Percentiles rank a stretch among this genome's conserved stretches.
phyloP scores from a whole-genome alignment of 2,888 invertebrate genomes.

The Psylliodes chrysocephalus region DNA sequence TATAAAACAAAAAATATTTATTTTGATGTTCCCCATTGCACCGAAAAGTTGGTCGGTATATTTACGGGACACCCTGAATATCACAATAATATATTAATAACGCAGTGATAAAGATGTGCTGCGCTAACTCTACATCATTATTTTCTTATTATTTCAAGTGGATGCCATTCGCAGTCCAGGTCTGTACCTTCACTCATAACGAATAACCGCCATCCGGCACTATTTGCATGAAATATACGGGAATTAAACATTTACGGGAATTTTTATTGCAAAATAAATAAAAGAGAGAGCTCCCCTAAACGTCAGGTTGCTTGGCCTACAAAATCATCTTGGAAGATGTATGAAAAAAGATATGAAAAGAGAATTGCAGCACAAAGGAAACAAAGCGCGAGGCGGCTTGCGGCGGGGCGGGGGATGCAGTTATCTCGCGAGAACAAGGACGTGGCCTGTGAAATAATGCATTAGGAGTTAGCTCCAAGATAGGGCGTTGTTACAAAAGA shows the following conservation, averaged over 20 bases:
- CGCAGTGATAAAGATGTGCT: too few species aligned
- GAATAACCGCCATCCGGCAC: constrained; percentile 24
- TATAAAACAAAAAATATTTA: too few species aligned
- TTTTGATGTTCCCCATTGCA: too few species aligned
- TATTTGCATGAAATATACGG: constrained; percentile 34
- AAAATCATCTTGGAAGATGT: constrained; percentile 59
- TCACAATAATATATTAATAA: too few species aligned
- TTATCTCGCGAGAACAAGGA: constrained; percentile 47
- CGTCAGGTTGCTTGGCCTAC: constrained; percentile 58
- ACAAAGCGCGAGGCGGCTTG: constrained; percentile 57
- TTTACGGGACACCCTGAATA: too few species aligned
- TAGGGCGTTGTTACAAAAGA: constrained; percentile 28
- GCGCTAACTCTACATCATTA: too few species aligned
- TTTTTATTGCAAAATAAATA: constrained; percentile 59
- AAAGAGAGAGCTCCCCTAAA: constrained; percentile 57
- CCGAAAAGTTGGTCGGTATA: too few species aligned
- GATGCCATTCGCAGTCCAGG: too few species aligned
- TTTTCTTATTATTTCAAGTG: too few species aligned
- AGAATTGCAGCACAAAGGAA: constrained; percentile 62
- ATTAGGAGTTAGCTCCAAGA: constrained; percentile 35
- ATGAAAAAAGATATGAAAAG: constrained; percentile 62
- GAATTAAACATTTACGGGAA: constrained; percentile 58
- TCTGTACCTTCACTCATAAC: too few species aligned
- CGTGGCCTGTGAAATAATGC: constrained; percentile 40
- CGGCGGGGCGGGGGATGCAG: constrained; percentile 49